Conservation (phyloP, 2,113 vertebrate species). For the Paratilapia polleni region DNA sequence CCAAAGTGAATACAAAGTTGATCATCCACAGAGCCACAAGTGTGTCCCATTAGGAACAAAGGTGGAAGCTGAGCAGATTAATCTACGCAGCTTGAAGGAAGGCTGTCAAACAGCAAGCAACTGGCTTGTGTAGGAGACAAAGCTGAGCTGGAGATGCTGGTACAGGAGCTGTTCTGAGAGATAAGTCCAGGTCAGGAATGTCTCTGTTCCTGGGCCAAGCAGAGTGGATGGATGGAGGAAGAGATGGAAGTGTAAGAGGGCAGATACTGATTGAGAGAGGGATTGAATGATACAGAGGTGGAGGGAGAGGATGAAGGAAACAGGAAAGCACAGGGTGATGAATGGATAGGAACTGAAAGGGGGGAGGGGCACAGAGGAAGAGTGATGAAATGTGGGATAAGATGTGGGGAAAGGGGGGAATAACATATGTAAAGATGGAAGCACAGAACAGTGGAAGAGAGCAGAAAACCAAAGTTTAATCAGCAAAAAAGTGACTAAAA, state of each 20-base stretch:
- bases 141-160: neutral
- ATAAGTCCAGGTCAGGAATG: conserved; percentile 75
- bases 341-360: conserved; percentile 24
- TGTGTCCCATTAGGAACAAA: conserved; percentile 18
- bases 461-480: neutral
- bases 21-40: neutral
- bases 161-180: conserved; percentile 51
- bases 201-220: conserved; percentile 69
- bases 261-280: conserved; percentile 16
- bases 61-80: conserved; percentile 34
- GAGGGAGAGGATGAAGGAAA: conserved; percentile 1
- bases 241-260: conserved; percentile 41
- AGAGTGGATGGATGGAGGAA: conserved; percentile 32
- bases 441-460: neutral
- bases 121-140: conserved; percentile 50
- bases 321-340: conserved; percentile 11
- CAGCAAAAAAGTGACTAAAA: neutral
- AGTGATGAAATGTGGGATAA: neutral
- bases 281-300: conserved; percentile 34
- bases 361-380: neutral
- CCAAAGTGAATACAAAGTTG: neutral
- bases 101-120: conserved; percentile 34
- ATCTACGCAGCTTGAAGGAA: conserved; percentile 41
- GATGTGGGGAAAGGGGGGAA: neutral
- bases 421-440: neutral